These are phyloP conservation scores for Fringilla coelebs DNA, from an alignment of 2,797 vertebrate species.

Conservation along the genomic window DNA sequence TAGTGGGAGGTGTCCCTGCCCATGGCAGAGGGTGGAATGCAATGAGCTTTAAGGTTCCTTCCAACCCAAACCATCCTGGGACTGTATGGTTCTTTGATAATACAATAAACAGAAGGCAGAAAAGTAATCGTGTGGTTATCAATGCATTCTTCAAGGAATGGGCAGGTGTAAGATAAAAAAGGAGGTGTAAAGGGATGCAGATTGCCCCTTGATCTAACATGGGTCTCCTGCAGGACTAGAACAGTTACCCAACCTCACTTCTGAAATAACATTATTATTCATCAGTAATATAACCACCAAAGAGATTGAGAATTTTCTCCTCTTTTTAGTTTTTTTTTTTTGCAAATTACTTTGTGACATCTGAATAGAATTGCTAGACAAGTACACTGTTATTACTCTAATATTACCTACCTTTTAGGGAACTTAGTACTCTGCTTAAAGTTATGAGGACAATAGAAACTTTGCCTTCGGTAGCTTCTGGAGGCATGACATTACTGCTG, in stretches of 20 bases:
- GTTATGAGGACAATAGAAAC: background rate
- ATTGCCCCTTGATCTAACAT: background rate
- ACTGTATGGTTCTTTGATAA: background rate
- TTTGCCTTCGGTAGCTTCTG: background rate
- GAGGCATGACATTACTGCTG: background rate
- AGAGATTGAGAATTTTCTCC: background rate
- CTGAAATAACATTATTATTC: background rate
- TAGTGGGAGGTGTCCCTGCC: background rate
- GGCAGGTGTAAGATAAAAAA: background rate
- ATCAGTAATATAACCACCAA: background rate
- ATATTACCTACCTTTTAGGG: background rate
- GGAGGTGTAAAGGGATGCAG: background rate
- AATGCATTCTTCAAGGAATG: background rate
- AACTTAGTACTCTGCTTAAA: background rate
- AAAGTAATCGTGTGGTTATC: background rate
- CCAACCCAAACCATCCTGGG: background rate
- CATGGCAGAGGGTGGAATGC: background rate
- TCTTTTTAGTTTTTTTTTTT: background rate
- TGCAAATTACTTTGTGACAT: background rate
- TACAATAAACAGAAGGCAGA: background rate
- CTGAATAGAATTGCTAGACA: background rate
- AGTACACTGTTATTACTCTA: background rate
- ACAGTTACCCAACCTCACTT: background rate
- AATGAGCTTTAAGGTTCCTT: background rate
- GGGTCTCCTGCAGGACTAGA: background rate